These are phyloP conservation scores for Trialeurodes vaporariorum DNA, from an alignment of 1,140 invertebrate species.

Conservation along the genomic window DNA sequence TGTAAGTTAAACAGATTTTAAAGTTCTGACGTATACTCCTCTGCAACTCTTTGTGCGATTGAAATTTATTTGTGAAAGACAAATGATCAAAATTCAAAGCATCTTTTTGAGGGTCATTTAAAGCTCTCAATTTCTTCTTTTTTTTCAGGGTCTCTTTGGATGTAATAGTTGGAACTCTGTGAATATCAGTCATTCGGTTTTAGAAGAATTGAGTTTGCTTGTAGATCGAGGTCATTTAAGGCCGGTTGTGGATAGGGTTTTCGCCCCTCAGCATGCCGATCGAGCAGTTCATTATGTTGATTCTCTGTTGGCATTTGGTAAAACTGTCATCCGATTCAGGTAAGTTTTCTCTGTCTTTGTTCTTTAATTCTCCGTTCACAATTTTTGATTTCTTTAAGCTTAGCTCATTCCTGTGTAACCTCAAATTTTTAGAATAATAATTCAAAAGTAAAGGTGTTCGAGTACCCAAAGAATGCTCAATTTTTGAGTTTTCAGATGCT, in stretches of 20 bases:
- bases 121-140: constrained; percentile 16
- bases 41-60: too few species aligned
- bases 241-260: constrained; percentile 49
- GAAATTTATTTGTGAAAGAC: constrained; percentile 20
- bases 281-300: constrained; percentile 52
- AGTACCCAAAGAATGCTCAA: too few species aligned
- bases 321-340: constrained; percentile 41
- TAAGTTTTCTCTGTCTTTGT: constrained; percentile 25
- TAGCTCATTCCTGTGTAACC: too few species aligned
- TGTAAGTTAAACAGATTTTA: too few species aligned
- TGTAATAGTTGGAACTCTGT: constrained; percentile 34
- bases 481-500: too few species aligned
- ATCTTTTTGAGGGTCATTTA: constrained; percentile 19
- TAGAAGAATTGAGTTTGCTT: constrained; percentile 40
- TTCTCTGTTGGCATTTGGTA: constrained; percentile 53
- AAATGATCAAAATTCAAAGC: constrained; percentile 9
- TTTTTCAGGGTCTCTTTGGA: constrained; percentile 29
- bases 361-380: too few species aligned
- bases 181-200: constrained; percentile 36
- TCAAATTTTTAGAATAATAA: too few species aligned
- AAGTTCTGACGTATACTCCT: too few species aligned
- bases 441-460: too few species aligned
- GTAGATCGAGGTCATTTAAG: constrained; percentile 43
- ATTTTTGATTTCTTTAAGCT: too few species aligned
- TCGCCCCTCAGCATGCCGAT: constrained; percentile 53